Evolutionary conservation across 2,113 vertebrate genomes (phyloP).

Genomic region (Gnathonemus echidnorhynchus): DNA sequence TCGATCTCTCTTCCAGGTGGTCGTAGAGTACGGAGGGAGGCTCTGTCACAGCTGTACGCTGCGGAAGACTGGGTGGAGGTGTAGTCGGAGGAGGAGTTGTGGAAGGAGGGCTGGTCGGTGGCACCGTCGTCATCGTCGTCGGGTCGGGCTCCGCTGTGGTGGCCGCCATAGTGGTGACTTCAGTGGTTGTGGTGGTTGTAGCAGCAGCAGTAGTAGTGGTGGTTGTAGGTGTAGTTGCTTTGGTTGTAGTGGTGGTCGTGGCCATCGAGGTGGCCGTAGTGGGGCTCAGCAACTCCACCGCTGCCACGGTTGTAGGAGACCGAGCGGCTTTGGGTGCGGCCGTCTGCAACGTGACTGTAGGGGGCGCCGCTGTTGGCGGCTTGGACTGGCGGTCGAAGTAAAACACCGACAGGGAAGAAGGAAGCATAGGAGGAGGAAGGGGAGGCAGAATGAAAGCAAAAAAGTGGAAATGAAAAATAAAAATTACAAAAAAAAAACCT

Average conservation of each 20-base stretch:
- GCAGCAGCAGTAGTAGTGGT: conserved; percentile 22
- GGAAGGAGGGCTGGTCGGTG: conserved; percentile 26
- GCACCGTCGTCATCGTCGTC: conserved; percentile 5
- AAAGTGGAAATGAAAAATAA: conserved; percentile 29
- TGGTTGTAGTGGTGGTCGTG: background rate
- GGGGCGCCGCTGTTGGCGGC: conserved; percentile 55
- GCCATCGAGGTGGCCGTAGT: background rate
- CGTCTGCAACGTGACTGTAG: conserved; percentile 32
- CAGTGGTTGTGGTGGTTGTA: conserved; percentile 29
- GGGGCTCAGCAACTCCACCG: conserved; percentile 36
- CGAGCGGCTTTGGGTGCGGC: conserved; percentile 11
- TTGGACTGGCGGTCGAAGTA: conserved; percentile 49
- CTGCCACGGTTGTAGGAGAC: background rate
- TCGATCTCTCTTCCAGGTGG: conserved; percentile 8
- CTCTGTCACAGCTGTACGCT: background rate
- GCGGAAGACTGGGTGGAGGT: conserved; percentile 26
- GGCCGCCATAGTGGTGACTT: conserved; percentile 23
- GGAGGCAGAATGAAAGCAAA: conserved; percentile 36
- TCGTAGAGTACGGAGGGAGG: background rate
- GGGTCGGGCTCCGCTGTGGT: conserved; percentile 23
- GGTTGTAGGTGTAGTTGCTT: conserved; percentile 15
- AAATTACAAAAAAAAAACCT: conserved; percentile 20
- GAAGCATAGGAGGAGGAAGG: conserved; percentile 29
- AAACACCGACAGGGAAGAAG: background rate
- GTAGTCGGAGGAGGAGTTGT: conserved; percentile 16